phyloP scores from a whole-genome alignment of 2,888 invertebrate species.

The Cheilosia scutellata region DNA sequence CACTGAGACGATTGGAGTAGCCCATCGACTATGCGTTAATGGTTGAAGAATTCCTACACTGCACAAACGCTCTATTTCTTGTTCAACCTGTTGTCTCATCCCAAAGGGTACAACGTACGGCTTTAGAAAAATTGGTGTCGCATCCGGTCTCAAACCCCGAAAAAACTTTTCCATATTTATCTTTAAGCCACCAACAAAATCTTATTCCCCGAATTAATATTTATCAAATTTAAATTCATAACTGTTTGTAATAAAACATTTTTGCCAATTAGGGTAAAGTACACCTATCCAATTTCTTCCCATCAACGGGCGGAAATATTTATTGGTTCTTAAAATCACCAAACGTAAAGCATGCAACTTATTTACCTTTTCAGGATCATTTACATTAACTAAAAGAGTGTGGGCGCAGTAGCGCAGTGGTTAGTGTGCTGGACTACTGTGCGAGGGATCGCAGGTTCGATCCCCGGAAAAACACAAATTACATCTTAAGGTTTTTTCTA shows the following conservation, averaged over 20 bases:
- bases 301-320: slow-evolving; percentile 12
- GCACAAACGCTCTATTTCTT: neutral
- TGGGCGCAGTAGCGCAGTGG: too few relatives aligned
- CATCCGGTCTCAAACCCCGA: neutral
- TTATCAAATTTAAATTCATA: neutral
- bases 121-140: slow-evolving; percentile 8
- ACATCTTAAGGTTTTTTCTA: too few relatives aligned
- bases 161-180: neutral
- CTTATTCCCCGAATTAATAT: neutral
- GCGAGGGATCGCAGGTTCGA: too few relatives aligned
- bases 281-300: slow-evolving; percentile 3
- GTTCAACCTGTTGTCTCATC: neutral
- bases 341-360: neutral
- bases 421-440: too few relatives aligned
- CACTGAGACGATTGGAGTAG: neutral
- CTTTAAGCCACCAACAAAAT: neutral
- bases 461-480: too few relatives aligned
- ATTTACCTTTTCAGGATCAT: slow-evolving; percentile 6
- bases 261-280: slow-evolving; percentile 3
- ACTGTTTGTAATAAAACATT: neutral
- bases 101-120: slow-evolving; percentile 5
- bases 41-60: neutral
- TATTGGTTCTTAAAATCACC: slow-evolving; percentile 1
- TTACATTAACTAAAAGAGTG: neutral
- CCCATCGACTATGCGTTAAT: slow-evolving; percentile 5